A percentile compares a stretch with the other conserved stretches of the same genome.
Conservation (phyloP, 2,797 vertebrate species). For the Glyptemys insculpta region DNA sequence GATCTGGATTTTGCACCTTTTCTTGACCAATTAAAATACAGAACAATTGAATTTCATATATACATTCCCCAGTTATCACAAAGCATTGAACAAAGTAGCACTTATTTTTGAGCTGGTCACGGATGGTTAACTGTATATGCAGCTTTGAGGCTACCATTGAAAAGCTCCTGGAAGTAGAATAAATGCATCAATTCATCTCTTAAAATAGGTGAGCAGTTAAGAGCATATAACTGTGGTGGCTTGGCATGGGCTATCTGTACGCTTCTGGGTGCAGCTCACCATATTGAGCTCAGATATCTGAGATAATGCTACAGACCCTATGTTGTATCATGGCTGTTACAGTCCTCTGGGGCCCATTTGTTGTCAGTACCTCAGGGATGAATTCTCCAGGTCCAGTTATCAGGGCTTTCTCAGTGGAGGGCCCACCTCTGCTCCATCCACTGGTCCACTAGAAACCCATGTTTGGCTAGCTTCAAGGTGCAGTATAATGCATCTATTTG, state of each 20-base stretch:
- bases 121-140: background rate
- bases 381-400: background rate
- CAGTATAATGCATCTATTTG: background rate
- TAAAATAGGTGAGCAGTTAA: background rate
- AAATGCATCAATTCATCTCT: background rate
- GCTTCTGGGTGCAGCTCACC: fast-evolving
- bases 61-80: background rate
- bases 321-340: fast-evolving
- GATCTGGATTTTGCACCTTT: background rate
- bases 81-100: background rate
- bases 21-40: background rate
- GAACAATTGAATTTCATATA: background rate
- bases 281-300: background rate
- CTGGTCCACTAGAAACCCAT: fast-evolving
- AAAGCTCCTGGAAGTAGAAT: background rate
- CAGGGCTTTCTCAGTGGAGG: background rate
- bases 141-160: background rate
- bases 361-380: background rate
- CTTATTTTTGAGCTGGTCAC: background rate
- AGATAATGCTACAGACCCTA: background rate
- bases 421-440: background rate
- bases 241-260: background rate
- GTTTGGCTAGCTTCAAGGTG: background rate
- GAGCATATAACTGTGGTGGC: background rate
- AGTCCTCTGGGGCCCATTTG: fast-evolving